Conservation (phyloP, 2,113 vertebrate species). For the Archilochus colubris region DNA sequence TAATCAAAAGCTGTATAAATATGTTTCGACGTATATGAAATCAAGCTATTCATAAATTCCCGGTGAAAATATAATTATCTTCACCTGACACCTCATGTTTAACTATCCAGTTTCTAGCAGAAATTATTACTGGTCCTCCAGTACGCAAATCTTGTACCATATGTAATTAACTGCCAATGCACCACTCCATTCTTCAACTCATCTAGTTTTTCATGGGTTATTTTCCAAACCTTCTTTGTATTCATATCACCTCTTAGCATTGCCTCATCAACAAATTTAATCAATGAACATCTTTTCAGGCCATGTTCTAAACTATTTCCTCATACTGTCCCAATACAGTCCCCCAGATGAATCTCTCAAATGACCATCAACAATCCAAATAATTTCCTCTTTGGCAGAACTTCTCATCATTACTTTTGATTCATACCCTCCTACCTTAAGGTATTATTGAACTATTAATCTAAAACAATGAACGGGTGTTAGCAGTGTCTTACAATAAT, state of each 20-base stretch:
- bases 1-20: neutral
- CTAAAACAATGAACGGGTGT: neutral
- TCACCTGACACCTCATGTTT: neutral
- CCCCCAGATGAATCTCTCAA: neutral
- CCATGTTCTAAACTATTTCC: neutral
- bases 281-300: neutral
- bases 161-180: neutral
- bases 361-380: neutral
- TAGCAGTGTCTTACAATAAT: neutral
- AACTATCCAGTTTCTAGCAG: neutral
- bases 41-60: neutral
- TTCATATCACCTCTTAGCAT: neutral
- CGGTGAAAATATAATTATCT: neutral
- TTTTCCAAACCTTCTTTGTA: neutral
- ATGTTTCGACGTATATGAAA: neutral
- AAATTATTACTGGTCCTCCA: neutral
- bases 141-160: neutral
- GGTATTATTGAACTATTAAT: neutral
- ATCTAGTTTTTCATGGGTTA: neutral
- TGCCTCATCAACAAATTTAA: neutral
- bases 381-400: neutral
- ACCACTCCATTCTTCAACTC: neutral
- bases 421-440: neutral
- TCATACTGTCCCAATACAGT: neutral
- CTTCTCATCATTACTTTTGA: neutral